Evolutionary conservation across 1,140 invertebrate species (phyloP).

Genomic region (Scaptomyza pallida): DNA sequence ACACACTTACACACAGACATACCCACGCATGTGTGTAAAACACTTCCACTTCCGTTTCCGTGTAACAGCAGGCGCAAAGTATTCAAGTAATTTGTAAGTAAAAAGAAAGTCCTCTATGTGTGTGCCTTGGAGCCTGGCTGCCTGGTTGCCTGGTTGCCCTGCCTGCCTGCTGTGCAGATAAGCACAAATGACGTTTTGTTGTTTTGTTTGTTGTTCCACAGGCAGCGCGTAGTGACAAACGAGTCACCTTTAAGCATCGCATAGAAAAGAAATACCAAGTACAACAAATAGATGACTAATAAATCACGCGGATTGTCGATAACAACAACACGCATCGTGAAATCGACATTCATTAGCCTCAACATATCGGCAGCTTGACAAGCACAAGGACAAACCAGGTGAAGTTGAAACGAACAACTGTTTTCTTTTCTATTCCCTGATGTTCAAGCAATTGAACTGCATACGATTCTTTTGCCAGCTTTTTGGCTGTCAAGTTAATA

Average conservation of each 20-base stretch:
- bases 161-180: slow-evolving; percentile 68
- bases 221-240: slow-evolving; percentile 50
- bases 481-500: slow-evolving; percentile 60
- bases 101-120: slow-evolving; percentile 24
- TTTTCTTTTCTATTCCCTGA: background rate
- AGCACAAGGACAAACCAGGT: slow-evolving; percentile 16
- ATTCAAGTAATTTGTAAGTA: slow-evolving; percentile 78
- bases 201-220: slow-evolving; percentile 33
- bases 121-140: too few relatives aligned
- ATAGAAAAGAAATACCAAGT: slow-evolving; percentile 23
- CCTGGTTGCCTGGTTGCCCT: slow-evolving; percentile 47
- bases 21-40: slow-evolving; percentile 51
- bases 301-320: slow-evolving; percentile 57
- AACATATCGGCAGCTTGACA: slow-evolving; percentile 27
- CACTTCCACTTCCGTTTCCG: slow-evolving; percentile 63
- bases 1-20: background rate
- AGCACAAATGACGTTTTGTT: slow-evolving; percentile 52
- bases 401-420: slow-evolving; percentile 28
- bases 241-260: slow-evolving; percentile 48
- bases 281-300: slow-evolving; percentile 47
- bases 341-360: slow-evolving; percentile 48
- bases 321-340: background rate
- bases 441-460: background rate
- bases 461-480: slow-evolving; percentile 14
- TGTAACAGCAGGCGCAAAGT: slow-evolving; percentile 73